A percentile compares a stretch with the other conserved stretches of the same genome.
Conservation (phyloP, 2,888 invertebrate genomes). For the Aradus depressus region DNA sequence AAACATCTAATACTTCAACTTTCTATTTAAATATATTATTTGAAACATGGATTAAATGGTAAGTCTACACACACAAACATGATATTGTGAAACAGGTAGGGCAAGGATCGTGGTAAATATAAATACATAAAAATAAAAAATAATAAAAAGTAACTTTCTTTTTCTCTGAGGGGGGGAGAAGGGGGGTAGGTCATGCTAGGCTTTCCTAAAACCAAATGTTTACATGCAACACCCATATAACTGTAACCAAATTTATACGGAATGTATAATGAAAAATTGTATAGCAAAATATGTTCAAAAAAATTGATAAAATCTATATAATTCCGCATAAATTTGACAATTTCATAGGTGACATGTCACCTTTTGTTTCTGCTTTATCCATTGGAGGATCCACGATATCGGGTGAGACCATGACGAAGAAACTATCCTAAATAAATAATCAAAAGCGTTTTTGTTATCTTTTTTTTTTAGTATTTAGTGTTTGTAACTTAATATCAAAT, state of each 20-base stretch:
- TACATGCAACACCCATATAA: conserved; percentile 24
- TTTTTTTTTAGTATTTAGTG: too few species aligned
- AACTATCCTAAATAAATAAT: conserved; percentile 25
- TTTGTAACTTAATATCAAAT: too few species aligned
- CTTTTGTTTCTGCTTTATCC: conserved; percentile 25
- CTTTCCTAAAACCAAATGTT: conserved; percentile 20
- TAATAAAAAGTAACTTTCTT: too few species aligned
- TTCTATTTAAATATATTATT: too few species aligned
- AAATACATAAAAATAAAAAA: too few species aligned
- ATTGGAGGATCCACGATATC: conserved; percentile 26
- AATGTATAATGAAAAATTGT: not conserved
- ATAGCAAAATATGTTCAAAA: too few species aligned
- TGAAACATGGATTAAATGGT: too few species aligned
- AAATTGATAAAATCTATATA: too few species aligned
- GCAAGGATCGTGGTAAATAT: conserved; percentile 2
- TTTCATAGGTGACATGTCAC: conserved; percentile 26
- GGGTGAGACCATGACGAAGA: conserved; percentile 26
- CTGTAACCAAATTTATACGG: conserved; percentile 15
- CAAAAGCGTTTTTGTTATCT: conserved; percentile 12
- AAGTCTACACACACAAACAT: conserved; percentile 16
- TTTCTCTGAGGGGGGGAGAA: too few species aligned
- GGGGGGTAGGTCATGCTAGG: conserved; percentile 15
- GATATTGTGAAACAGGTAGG: conserved; percentile 18
- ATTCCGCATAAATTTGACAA: too few species aligned
- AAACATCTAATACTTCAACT: too few species aligned